Evolutionary conservation across 2,888 invertebrate genomes (phyloP).

Genomic region (Lasiommata megera): DNA sequence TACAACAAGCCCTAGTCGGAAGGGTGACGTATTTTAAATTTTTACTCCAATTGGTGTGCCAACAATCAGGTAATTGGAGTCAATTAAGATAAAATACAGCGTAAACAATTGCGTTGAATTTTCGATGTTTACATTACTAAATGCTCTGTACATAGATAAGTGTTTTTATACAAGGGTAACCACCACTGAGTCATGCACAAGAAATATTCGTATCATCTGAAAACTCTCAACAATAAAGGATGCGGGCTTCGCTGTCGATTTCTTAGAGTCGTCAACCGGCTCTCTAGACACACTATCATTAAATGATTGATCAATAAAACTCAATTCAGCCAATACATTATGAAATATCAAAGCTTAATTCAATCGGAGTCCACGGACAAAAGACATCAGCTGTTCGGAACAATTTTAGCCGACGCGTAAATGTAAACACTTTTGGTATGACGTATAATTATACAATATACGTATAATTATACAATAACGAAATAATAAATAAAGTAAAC

Average conservation of each 20-base stretch:
- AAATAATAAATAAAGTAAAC: too few species aligned
- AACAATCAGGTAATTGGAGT: too few species aligned
- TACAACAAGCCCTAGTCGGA: too few species aligned
- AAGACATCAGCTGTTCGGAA: background rate
- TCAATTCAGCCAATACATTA: slow-evolving; percentile 34
- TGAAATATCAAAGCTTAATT: background rate
- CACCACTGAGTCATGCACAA: slow-evolving; percentile 40
- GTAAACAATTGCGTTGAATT: slow-evolving; percentile 5
- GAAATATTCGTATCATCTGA: slow-evolving; percentile 42
- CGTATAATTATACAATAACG: too few species aligned
- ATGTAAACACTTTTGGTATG: too few species aligned
- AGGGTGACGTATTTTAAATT: too few species aligned
- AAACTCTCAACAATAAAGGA: slow-evolving; percentile 63
- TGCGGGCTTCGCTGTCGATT: slow-evolving; percentile 49
- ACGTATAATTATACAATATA: too few species aligned
- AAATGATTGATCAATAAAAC: slow-evolving; percentile 49
- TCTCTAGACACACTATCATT: slow-evolving; percentile 49
- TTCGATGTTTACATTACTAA: slow-evolving; percentile 10
- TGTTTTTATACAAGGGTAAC: slow-evolving; percentile 30
- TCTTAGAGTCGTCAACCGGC: slow-evolving; percentile 34
- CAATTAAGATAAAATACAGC: background rate
- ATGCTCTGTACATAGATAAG: slow-evolving; percentile 10
- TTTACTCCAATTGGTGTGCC: too few species aligned
- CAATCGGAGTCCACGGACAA: background rate
- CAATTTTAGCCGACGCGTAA: too few species aligned